Evolutionary conservation across 1,140 invertebrate species (phyloP), one percentile per base, ranked within the genome.

Genomic region (Lycorma delicatula): DNA sequence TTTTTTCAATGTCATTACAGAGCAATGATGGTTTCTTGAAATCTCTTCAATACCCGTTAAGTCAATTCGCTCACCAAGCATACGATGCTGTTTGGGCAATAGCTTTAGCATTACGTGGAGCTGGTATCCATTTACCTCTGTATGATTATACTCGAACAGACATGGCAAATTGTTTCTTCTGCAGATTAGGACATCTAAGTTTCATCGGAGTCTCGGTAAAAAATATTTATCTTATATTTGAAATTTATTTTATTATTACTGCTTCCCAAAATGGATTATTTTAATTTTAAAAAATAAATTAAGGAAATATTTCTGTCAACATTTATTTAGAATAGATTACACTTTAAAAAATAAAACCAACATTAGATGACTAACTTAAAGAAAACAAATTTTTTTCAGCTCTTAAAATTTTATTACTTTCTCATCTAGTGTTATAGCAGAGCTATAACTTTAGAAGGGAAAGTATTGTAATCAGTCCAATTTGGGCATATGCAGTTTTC

Each of bases 51-150:
- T 23, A 41, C 13, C 59, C 50, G 16, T 46, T 49, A 1, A 60
- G 61, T 36, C 53, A 41, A 12, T 62, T 50, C 50, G 83, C 87
- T 0, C 81, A 82, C 0, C 85, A 90, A 66, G 83, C 87, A 0
- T 95, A 92, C 67, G 91, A 95, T 65, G 90, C 91, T 0, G 82
- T 93, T 1, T 93, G 90, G 90, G 84, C 88, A 0, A 86, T 93
- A 60, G 89, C 88, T 0, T 65, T 91, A 12, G 83, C 86, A 0
- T 68, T 91, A 34, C 73, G 75, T 50, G 73, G 73, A 59, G 74
- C 81, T 1, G 53, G 69, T 1, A n/a, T 49, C 16, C 22, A 62
- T 23, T 27, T 62, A 22, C 59, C 68, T 4, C 59, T 81, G 25
- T 89, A 91, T 70, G 80, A 83, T 63, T 91, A 91, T 65, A 74